phyloP scores from a whole-genome alignment of 2,797 vertebrate species.

The Catharus ustulatus region DNA sequence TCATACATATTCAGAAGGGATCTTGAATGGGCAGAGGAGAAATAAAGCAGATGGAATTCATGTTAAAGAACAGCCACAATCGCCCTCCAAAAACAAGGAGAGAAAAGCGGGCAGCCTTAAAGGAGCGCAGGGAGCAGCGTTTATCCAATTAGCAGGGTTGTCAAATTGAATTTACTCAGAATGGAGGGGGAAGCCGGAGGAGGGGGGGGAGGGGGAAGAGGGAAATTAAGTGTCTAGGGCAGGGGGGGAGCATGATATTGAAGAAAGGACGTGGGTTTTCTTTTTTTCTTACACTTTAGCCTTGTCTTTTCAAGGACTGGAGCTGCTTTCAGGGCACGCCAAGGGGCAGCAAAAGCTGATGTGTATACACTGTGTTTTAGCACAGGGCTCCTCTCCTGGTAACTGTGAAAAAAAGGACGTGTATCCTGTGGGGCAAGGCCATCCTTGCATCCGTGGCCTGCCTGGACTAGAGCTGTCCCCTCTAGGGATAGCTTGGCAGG shows the following conservation, averaged over 20 bases:
- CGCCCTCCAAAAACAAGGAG: conserved; percentile 83
- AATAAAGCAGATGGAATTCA: conserved; percentile 86
- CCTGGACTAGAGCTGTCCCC: not conserved
- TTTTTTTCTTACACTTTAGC: conserved; percentile 40
- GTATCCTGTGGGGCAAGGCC: not conserved
- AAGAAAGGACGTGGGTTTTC: conserved; percentile 55
- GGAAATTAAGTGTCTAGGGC: conserved; percentile 74
- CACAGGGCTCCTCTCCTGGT: not conserved
- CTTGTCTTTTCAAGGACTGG: conserved; percentile 57
- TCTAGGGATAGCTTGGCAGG: not conserved
- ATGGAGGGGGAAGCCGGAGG: conserved; percentile 32
- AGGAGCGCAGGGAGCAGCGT: conserved; percentile 80
- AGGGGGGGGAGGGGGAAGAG: not conserved
- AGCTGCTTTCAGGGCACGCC: conserved; percentile 22
- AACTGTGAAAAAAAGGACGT: not conserved
- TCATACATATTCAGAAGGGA: conserved; percentile 93
- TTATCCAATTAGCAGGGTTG: conserved; percentile 99
- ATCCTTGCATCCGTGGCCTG: not conserved
- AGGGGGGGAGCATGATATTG: conserved; percentile 41
- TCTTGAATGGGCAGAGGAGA: conserved; percentile 77
- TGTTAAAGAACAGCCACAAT: conserved; percentile 81
- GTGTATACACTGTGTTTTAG: not conserved
- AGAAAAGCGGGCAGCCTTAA: conserved; percentile 82
- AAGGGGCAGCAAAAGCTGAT: not conserved
- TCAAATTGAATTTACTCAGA: conserved; percentile 97